A percentile compares a stretch with the other conserved stretches of the same genome.
Evolutionary conservation across 2,113 vertebrate species (phyloP).

Genomic region (Tetrax tetrax): DNA sequence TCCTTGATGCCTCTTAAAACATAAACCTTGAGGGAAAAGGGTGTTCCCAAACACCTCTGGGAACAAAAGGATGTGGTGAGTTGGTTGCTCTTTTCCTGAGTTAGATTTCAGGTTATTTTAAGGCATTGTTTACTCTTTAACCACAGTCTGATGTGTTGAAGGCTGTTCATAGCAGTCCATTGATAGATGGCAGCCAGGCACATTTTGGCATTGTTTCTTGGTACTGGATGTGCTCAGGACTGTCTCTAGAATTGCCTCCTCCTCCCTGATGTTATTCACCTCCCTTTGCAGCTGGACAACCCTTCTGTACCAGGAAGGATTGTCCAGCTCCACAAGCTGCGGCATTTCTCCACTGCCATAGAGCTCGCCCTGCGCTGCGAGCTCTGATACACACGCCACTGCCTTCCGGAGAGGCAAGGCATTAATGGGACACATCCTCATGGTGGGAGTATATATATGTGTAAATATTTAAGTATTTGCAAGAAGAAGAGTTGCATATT

Average conservation of each 20-base stretch:
- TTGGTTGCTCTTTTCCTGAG: not conserved
- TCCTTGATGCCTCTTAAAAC: not conserved
- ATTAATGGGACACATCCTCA: not conserved
- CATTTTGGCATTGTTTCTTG: not conserved
- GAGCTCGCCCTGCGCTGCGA: rapidly evolving
- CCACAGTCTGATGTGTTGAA: not conserved
- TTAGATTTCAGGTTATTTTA: not conserved
- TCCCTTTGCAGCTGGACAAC: not conserved
- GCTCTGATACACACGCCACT: rapidly evolving
- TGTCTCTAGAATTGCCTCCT: not conserved
- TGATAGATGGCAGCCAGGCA: not conserved
- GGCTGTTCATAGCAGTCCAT: not conserved
- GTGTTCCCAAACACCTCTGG: not conserved
- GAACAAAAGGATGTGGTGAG: not conserved
- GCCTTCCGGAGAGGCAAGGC: not conserved
- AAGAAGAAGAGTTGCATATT: not conserved
- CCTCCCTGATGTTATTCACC: not conserved
- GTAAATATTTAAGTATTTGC: not conserved
- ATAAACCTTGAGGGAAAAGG: not conserved
- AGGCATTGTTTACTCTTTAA: not conserved
- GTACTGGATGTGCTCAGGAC: not conserved
- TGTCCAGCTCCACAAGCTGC: not conserved
- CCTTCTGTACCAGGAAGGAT: not conserved
- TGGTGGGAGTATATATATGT: not conserved
- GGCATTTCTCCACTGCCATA: not conserved